phyloP scores from a whole-genome alignment of 2,888 invertebrate genomes.

The Parnassius orleans region DNA sequence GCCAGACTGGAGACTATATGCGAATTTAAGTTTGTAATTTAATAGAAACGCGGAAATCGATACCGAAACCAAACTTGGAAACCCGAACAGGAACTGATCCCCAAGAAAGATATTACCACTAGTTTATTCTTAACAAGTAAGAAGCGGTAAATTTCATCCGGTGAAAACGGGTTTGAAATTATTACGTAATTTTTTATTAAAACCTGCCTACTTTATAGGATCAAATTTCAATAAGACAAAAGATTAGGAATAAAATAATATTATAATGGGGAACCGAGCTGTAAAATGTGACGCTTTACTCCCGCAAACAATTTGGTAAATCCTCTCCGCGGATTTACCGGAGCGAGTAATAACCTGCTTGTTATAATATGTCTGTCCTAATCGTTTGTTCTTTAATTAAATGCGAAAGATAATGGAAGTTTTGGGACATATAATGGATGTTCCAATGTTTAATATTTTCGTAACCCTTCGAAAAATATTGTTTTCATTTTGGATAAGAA shows the following conservation, averaged over 20 bases:
- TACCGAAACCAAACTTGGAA: conserved; percentile 8
- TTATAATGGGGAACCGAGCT: background rate
- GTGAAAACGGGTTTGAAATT: background rate
- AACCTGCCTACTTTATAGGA: background rate
- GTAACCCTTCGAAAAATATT: no score
- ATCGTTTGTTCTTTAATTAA: conserved; percentile 17
- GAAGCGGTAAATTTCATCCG: conserved; percentile 12
- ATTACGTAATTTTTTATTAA: background rate
- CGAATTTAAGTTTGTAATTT: conserved; percentile 9
- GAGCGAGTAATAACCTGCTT: conserved; percentile 46
- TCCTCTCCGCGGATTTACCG: conserved; percentile 44
- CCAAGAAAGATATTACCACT: conserved; percentile 8
- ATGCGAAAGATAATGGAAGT: background rate
- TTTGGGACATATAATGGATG: no score
- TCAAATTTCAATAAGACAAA: background rate
- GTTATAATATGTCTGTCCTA: conserved; percentile 12
- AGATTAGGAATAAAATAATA: conserved; percentile 28
- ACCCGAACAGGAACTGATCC: conserved; percentile 12
- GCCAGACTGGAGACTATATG: conserved; percentile 12
- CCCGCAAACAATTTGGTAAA: conserved; percentile 35
- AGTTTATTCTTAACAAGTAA: conserved; percentile 7
- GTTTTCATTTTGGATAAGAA: no score
- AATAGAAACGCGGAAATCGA: conserved; percentile 13
- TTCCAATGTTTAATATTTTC: no score
- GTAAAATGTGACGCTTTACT: conserved; percentile 30